Evolutionary conservation across 2,113 vertebrate species (phyloP).

Genomic region (Electrona antarctica): DNA sequence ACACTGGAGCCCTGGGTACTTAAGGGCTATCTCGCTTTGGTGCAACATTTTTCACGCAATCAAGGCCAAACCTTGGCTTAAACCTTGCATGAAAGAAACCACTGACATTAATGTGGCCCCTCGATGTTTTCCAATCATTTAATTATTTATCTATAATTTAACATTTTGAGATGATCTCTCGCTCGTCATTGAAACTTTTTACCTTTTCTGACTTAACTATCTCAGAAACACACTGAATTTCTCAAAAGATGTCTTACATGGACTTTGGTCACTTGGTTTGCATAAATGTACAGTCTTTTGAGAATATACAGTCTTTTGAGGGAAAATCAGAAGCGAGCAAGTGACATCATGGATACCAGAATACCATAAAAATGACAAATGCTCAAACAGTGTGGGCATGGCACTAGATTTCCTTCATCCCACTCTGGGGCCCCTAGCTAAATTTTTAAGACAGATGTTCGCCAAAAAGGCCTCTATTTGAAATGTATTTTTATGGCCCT

Average conservation of each 20-base stretch:
- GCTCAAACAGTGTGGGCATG: background rate
- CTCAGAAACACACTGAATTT: too few relatives aligned
- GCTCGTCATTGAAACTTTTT: too few relatives aligned
- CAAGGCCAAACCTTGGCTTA: background rate
- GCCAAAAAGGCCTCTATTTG: conserved; percentile 7
- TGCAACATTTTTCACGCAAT: background rate
- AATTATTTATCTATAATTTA: too few relatives aligned
- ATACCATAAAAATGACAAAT: background rate
- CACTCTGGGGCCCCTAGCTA: conserved; percentile 4
- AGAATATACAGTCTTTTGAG: background rate
- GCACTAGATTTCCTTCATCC: background rate
- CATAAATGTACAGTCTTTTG: too few relatives aligned
- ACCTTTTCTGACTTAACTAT: too few relatives aligned
- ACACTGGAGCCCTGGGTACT: conserved; percentile 3
- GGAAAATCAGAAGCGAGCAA: background rate
- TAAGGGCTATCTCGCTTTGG: conserved; percentile 29
- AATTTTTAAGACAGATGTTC: conserved; percentile 5
- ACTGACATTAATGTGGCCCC: background rate
- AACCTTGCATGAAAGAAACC: background rate
- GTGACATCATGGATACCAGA: background rate
- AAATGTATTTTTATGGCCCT: conserved; percentile 7
- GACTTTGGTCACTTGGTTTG: too few relatives aligned
- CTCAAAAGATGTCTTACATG: too few relatives aligned
- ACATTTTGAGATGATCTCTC: too few relatives aligned
- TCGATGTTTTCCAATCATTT: background rate